These are phyloP conservation scores for Hyposoter didymator DNA, from an alignment of 2,888 invertebrate species.

Conservation along the genomic window DNA sequence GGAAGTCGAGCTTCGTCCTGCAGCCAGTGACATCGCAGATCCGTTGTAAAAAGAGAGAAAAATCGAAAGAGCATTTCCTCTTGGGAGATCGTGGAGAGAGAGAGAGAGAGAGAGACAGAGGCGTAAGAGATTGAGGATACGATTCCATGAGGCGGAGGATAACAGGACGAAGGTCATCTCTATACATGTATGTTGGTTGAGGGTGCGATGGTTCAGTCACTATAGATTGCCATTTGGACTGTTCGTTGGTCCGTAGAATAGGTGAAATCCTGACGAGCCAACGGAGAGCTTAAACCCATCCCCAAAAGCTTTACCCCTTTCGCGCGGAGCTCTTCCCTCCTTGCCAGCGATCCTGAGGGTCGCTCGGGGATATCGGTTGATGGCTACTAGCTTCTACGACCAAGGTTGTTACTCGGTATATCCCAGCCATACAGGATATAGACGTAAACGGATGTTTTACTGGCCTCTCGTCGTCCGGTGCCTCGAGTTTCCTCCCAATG, in stretches of 20 bases:
- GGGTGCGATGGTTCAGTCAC: conserved; percentile 12
- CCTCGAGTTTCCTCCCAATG: conserved; percentile 16
- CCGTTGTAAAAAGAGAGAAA: conserved; percentile 25
- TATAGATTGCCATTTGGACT: conserved; percentile 24
- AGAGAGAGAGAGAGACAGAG: background rate
- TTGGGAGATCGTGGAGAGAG: background rate
- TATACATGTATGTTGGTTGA: conserved; percentile 7
- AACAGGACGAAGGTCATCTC: conserved; percentile 19
- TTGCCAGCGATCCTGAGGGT: conserved; percentile 4
- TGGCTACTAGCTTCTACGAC: conserved; percentile 35
- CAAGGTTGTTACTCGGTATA: background rate
- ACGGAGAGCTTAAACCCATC: conserved; percentile 28
- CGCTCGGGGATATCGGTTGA: conserved; percentile 38
- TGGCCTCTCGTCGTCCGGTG: conserved; percentile 22
- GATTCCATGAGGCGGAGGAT: conserved; percentile 16
- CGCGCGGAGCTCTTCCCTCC: conserved; percentile 15
- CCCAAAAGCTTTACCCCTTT: conserved; percentile 36
- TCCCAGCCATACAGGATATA: background rate
- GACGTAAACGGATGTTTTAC: conserved; percentile 27
- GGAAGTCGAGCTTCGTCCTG: conserved; percentile 16
- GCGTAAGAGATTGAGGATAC: background rate
- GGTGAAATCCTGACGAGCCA: conserved; percentile 43
- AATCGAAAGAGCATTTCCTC: conserved; percentile 34
- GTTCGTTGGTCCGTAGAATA: conserved; percentile 7
- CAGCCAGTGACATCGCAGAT: background rate